Conservation (phyloP, 2,797 vertebrate genomes). For the Syndactyla subalaris region DNA sequence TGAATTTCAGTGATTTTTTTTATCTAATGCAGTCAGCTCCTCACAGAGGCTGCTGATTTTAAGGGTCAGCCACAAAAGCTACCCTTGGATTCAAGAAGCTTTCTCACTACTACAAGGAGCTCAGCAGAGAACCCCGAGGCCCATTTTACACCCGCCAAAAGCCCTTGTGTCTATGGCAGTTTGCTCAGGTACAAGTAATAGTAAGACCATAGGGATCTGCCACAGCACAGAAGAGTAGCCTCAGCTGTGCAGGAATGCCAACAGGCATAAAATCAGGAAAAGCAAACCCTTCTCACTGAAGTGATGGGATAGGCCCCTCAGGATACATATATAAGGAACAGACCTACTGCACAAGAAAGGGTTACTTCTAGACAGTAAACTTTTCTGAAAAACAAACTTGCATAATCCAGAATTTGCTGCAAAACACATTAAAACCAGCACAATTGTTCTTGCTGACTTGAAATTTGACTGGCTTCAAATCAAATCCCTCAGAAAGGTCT, state of each 20-base stretch:
- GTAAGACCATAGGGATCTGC: background rate
- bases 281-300: background rate
- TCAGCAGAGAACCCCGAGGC: background rate
- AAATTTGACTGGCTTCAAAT: background rate
- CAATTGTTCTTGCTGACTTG: background rate
- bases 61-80: background rate
- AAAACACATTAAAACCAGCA: background rate
- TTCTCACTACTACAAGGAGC: background rate
- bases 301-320: background rate
- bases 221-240: background rate
- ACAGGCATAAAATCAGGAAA: background rate
- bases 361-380: background rate
- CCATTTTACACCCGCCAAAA: background rate
- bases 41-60: background rate
- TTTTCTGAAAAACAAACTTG: background rate
- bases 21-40: background rate
- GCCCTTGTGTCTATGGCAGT: background rate
- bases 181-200: background rate
- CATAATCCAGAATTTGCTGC: background rate
- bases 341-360: background rate
- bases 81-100: background rate
- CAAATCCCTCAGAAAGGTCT: background rate
- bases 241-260: background rate
- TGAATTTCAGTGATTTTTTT: background rate
- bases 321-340: background rate